Base-by-base conservation (phyloP, 37 sponge, comb jelly and placozoan genomes). In the Ephydatia muelleri region DNA sequence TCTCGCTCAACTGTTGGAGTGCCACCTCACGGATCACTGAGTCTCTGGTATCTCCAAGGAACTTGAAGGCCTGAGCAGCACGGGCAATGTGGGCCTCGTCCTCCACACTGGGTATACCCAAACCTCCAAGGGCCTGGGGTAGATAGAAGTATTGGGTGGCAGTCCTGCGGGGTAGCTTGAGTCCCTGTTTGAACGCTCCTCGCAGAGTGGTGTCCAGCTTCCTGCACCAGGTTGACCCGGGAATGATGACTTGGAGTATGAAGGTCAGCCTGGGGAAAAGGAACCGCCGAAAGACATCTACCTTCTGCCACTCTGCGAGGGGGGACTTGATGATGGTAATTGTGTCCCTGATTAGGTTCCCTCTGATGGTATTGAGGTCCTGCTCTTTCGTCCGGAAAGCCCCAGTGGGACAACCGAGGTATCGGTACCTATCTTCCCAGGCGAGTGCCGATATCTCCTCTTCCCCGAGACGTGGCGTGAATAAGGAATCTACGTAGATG, bases 301-400 rank as follows among this genome's bases (percentile, higher is more conserved):
- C 19, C 70, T 89, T 89, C 76, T 84, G 90, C 90, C 90, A 89
- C 35, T 84, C 81, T 27, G 85, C 38, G 13, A 89, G 76, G 16
- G 13, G 40, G 65, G 72, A 70, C 47, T 38, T 27, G 25, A 28
- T 6, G n/a, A 88, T 82, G 16, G n/a, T 77, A 22, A 38, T 38
- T 48, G 49, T 33, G 23, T 32, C 77, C 14, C 21, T 22, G 27
- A 75, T 19, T 12, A 77, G 25, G n/a, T 69, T 28, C 16, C 75
- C 77, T 9, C 28, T 57, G 27, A 77, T 32, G 5, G 23, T 64
- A 22, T 35, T 38, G 19, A 67, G 32, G 27, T 28, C 16, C 19
- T 48, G 49, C 8, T 14, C 35, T 8, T 39, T 67, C 28, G 32
- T 72, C n/a, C 70, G 26, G 57, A 57, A 57, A 14, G 57, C 57